These are phyloP conservation scores for Baryphthengus martii DNA, from an alignment of 2,113 vertebrate genomes.

Conservation along the genomic window DNA sequence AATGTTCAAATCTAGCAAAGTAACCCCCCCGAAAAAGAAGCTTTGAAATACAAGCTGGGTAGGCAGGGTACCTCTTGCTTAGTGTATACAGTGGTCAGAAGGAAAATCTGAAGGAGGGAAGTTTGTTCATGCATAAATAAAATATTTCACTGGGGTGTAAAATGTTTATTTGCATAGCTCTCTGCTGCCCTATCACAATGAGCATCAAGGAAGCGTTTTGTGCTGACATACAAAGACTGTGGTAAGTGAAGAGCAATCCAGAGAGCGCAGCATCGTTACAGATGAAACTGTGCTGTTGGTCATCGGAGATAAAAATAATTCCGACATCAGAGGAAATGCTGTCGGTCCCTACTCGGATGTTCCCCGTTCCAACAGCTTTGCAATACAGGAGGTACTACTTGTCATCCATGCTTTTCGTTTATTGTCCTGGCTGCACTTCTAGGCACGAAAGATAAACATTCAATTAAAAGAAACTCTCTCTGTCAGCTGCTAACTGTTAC, in stretches of 20 bases:
- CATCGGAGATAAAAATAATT: background rate
- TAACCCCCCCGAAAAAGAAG: background rate
- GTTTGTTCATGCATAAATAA: background rate
- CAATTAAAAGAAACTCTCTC: background rate
- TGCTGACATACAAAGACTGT: background rate
- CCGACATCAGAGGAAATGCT: background rate
- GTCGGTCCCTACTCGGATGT: background rate
- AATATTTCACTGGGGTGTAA: background rate
- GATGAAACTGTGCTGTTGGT: background rate
- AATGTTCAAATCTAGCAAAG: background rate
- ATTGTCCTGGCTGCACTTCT: background rate
- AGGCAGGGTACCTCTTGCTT: background rate
- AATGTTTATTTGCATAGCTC: background rate
- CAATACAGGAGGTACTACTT: background rate
- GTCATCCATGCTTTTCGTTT: background rate
- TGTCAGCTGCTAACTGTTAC: background rate
- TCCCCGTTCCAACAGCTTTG: background rate
- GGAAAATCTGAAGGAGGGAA: background rate
- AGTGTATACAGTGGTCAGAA: background rate
- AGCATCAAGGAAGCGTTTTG: background rate
- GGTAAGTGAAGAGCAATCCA: background rate
- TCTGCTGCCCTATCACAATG: background rate
- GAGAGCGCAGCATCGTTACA: background rate
- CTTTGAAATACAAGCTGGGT: background rate
- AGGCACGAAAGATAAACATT: background rate